Base-by-base conservation (phyloP, 2,113 vertebrate species). In the Gambusia affinis region DNA sequence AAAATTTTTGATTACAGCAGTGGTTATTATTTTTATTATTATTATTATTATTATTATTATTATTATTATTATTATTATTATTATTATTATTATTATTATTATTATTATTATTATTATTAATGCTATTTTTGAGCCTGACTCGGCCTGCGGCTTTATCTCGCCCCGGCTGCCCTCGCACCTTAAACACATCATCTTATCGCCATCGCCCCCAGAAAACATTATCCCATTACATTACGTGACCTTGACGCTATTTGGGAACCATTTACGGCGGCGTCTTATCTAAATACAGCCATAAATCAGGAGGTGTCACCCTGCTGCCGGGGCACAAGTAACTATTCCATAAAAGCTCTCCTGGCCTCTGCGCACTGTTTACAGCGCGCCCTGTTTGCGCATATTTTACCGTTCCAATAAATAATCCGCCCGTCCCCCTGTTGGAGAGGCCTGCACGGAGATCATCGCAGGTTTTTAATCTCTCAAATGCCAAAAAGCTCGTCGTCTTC, bases 271-370 rank as follows among this genome's bases (percentile, higher is more conserved):
- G 91, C 90, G 92, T 93, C 95, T 97, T 97, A 96, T 97, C 97
- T 97, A 97, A 97, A 97, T 96, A 96, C 95, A 94, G 94, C 87
- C 73, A 93, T 97, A 96, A 98, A 96, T 97, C 96, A 96, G 67
- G 71, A 83, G 93, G 82, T 95, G 96, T 96, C 96, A 95, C 91
- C 93, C 94, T 84, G 85, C 93, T 90, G 94, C 93, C 84, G 92
- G 95, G 93, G 93, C 76, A 92, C 95, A 94, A 94, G 77, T 78
- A n/a, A 57, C 24, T 57, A 95, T 95, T 97, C 96, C 95, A 96
- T 96, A 96, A 96, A 97, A 96, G 95, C 95, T 93, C 95, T 92
- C 90, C 93, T 88, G 94, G 93, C 33, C 91, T 86, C 88, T 90
- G 17, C 17, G 44, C 44, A 83, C 91, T 96, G 97, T 97, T 97